Conservation (phyloP, 2,797 vertebrate species). For the Centroberyx gerrardi region DNA sequence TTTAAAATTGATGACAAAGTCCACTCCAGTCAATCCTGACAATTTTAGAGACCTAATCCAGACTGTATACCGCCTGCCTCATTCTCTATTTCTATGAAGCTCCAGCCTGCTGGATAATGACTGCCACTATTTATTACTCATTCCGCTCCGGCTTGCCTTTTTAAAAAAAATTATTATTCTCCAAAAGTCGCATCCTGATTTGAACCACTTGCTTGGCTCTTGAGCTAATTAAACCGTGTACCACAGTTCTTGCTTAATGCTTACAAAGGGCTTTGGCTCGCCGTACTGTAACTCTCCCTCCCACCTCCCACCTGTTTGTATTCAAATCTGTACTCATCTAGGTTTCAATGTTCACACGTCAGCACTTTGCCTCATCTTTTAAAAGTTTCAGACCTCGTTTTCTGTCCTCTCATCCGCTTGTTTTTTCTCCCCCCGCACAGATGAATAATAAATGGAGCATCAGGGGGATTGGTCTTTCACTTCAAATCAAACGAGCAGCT, state of each 20-base stretch:
- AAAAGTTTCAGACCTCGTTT: slow-evolving; percentile 70
- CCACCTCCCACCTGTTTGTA: slow-evolving; percentile 74
- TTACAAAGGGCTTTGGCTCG: slow-evolving; percentile 67
- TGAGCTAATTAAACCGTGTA: slow-evolving; percentile 69
- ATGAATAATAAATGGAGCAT: slow-evolving; percentile 81
- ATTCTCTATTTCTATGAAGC: slow-evolving; percentile 42
- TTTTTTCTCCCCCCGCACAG: slow-evolving; percentile 36
- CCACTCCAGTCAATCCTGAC: slow-evolving; percentile 19
- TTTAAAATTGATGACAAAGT: slow-evolving; percentile 10
- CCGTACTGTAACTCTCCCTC: background rate
- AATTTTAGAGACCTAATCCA: slow-evolving; percentile 35
- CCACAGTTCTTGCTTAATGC: slow-evolving; percentile 53
- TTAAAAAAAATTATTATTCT: slow-evolving; percentile 65
- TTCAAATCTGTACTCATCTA: slow-evolving; percentile 61
- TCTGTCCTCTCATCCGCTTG: slow-evolving; percentile 63
- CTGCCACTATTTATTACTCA: slow-evolving; percentile 53
- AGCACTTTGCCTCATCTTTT: slow-evolving; percentile 73
- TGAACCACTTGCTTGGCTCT: slow-evolving; percentile 68
- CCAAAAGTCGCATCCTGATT: slow-evolving; percentile 62
- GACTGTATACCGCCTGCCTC: background rate
- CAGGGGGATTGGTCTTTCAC: slow-evolving; percentile 71
- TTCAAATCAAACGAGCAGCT: slow-evolving; percentile 68
- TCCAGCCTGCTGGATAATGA: slow-evolving; percentile 53
- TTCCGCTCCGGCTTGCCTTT: slow-evolving; percentile 50
- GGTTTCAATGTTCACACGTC: slow-evolving; percentile 65